Percentiles rank a stretch among this genome's conserved stretches.
Conservation (phyloP, 2,797 vertebrate genomes). For the Myotis vivesi region DNA sequence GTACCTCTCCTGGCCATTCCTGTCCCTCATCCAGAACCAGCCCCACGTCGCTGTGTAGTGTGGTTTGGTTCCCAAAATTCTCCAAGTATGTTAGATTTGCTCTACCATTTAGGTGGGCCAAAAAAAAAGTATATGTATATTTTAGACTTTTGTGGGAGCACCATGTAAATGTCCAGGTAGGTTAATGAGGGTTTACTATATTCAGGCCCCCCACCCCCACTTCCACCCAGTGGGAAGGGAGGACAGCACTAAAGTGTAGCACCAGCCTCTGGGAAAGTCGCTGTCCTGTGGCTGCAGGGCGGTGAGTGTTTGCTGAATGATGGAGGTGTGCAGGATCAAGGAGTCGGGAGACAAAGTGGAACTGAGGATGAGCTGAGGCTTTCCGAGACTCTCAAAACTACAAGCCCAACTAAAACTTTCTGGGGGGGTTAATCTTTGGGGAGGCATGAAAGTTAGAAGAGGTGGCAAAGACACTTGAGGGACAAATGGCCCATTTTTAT, state of each 20-base stretch:
- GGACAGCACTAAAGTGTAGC: background rate
- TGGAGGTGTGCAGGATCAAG: background rate
- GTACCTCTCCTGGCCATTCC: background rate
- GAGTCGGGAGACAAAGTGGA: background rate
- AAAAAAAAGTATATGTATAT: background rate
- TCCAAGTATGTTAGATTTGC: background rate
- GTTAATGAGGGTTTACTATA: background rate
- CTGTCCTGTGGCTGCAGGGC: background rate
- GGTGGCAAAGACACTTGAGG: background rate
- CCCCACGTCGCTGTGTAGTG: background rate
- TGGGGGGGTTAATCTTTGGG: background rate
- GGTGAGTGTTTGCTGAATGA: background rate
- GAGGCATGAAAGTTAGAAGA: slow-evolving; percentile 13
- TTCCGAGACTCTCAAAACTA: background rate
- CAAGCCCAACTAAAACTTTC: background rate
- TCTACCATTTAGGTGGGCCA: background rate
- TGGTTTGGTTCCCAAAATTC: background rate
- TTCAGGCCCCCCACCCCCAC: accelerated
- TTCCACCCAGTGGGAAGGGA: no score
- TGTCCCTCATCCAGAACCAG: background rate
- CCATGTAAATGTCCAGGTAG: background rate
- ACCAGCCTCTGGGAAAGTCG: no score
- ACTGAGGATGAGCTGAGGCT: background rate
- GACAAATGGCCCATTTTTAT: background rate
- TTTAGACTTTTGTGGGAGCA: background rate